Conservation (phyloP, 2,888 invertebrate species). For the Busseola fusca region DNA sequence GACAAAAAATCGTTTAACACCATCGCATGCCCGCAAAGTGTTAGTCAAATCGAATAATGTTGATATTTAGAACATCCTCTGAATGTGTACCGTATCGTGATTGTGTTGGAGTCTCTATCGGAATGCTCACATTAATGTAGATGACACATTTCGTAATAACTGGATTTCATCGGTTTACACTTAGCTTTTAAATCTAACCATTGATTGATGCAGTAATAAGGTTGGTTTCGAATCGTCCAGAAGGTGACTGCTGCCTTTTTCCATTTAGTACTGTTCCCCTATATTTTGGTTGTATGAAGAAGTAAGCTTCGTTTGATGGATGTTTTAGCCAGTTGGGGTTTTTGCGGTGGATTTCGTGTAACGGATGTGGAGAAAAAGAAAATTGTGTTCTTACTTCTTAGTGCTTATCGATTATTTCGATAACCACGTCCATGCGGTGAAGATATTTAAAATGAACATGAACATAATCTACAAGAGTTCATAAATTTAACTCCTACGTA, state of each 20-base stretch:
- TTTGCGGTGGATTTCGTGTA: slow-evolving; percentile 76
- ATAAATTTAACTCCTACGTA: slow-evolving; percentile 45
- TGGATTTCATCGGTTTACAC: slow-evolving; percentile 67
- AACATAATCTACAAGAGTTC: slow-evolving; percentile 42
- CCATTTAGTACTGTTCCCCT: slow-evolving; percentile 80
- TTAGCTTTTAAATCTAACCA: slow-evolving; percentile 70
- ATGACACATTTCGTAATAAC: slow-evolving; percentile 77
- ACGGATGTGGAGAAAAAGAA: slow-evolving; percentile 67
- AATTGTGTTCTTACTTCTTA: slow-evolving; percentile 64
- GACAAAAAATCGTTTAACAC: slow-evolving; percentile 76
- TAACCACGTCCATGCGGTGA: slow-evolving; percentile 33
- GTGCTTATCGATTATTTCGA: slow-evolving; percentile 54
- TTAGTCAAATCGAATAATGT: slow-evolving; percentile 83
- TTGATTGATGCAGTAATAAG: slow-evolving; percentile 69
- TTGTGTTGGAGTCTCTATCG: slow-evolving; percentile 80
- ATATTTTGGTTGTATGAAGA: slow-evolving; percentile 83
- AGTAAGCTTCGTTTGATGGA: slow-evolving; percentile 82
- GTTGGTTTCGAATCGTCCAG: slow-evolving; percentile 65
- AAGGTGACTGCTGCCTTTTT: slow-evolving; percentile 69
- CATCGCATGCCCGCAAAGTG: slow-evolving; percentile 71
- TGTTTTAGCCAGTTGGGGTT: slow-evolving; percentile 79
- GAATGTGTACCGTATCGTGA: slow-evolving; percentile 83
- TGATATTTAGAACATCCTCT: slow-evolving; percentile 79
- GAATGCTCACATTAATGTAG: slow-evolving; percentile 75
- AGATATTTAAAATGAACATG: slow-evolving; percentile 34